These are phyloP conservation scores for Nymphicus hollandicus DNA, from an alignment of 2,113 vertebrate species.

Conservation along the genomic window DNA sequence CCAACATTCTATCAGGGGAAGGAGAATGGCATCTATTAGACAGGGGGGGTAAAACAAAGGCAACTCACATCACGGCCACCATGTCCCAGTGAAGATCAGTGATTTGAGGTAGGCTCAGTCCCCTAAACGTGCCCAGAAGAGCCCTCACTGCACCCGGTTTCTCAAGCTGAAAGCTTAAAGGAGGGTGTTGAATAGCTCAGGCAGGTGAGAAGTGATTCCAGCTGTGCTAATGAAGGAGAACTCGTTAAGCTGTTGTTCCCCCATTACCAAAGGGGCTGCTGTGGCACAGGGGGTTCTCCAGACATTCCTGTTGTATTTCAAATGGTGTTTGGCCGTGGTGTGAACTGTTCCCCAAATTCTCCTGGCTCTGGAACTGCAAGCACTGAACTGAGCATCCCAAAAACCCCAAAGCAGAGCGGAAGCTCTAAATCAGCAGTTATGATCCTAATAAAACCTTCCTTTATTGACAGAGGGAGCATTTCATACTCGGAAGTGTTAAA, in stretches of 20 bases:
- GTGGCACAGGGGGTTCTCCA: background rate
- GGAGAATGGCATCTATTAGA: background rate
- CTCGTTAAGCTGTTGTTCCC: background rate
- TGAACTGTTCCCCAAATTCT: background rate
- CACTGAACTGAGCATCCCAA: background rate
- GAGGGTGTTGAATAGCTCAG: background rate
- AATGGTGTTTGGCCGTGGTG: accelerated
- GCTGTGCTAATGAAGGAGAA: background rate
- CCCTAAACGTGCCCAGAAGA: background rate
- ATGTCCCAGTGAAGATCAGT: background rate
- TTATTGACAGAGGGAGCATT: background rate
- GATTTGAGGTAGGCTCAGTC: background rate
- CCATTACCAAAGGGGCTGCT: background rate
- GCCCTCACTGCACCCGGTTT: background rate
- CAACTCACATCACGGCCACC: background rate
- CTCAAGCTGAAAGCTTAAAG: background rate
- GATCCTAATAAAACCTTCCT: background rate
- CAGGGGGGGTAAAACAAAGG: background rate
- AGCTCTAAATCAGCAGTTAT: background rate
- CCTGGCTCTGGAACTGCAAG: background rate
- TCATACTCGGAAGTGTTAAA: background rate
- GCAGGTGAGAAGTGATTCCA: background rate
- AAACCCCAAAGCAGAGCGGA: background rate
- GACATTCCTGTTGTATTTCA: accelerated
- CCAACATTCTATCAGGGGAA: accelerated